Evolutionary conservation across 2,113 vertebrate genomes (phyloP).

Genomic region (Clarias gariepinus): DNA sequence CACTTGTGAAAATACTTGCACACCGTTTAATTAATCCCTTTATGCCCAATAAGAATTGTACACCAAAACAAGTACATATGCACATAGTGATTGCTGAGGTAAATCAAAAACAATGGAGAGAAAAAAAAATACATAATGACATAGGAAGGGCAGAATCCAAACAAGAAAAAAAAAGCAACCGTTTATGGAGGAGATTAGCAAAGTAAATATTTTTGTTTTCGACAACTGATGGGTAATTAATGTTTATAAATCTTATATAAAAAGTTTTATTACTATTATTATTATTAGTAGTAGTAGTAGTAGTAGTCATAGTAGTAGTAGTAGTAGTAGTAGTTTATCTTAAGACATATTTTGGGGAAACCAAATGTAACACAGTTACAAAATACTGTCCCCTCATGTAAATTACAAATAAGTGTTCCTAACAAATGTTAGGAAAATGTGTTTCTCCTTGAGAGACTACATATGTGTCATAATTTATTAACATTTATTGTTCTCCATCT

Average conservation of each 20-base stretch:
- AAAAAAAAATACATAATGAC: background rate
- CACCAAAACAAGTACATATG: background rate
- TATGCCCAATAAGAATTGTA: background rate
- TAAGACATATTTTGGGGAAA: background rate
- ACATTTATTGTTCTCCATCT: slow-evolving; percentile 29
- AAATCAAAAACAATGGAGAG: background rate
- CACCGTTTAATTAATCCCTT: background rate
- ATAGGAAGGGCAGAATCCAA: background rate
- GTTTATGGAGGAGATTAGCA: background rate
- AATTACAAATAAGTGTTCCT: background rate
- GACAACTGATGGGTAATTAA: background rate
- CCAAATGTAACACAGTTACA: background rate
- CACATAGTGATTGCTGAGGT: background rate
- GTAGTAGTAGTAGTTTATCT: too few species aligned
- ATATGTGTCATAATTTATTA: slow-evolving; percentile 19
- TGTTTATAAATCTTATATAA: background rate
- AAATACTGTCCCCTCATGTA: background rate
- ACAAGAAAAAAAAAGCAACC: background rate
- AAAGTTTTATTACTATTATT: background rate
- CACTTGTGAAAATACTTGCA: background rate
- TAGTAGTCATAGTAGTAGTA: too few species aligned
- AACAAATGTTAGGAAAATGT: background rate
- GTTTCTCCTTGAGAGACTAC: slow-evolving; percentile 2
- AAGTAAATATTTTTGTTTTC: background rate
- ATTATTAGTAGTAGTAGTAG: too few species aligned